Percentiles rank a stretch among this genome's conserved stretches.
Conservation (phyloP, 2,888 invertebrate genomes). For the Gari tellinella region DNA sequence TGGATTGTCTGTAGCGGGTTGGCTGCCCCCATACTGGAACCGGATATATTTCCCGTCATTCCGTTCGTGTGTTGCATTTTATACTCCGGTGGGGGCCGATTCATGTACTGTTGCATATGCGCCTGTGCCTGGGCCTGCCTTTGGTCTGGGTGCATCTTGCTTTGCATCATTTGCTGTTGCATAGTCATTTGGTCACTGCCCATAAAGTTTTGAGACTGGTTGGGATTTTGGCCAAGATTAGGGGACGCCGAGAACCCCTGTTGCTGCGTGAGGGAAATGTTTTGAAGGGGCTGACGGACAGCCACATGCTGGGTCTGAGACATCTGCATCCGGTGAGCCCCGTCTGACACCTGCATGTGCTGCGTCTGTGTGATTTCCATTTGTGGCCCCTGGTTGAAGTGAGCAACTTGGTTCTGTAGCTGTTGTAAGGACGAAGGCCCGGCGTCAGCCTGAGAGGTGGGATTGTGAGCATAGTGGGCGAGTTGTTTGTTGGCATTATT, state of each 20-base stretch:
- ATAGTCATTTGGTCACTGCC: slow-evolving; percentile 69
- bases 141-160: slow-evolving; percentile 66
- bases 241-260: slow-evolving; percentile 69
- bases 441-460: slow-evolving; percentile 53
- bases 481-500: slow-evolving; percentile 79
- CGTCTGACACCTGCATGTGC: slow-evolving; percentile 85
- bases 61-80: slow-evolving; percentile 85
- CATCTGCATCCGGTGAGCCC: slow-evolving; percentile 77
- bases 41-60: slow-evolving; percentile 51
- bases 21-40: slow-evolving; percentile 58
- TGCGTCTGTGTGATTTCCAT: slow-evolving; percentile 94
- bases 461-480: slow-evolving; percentile 80
- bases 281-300: slow-evolving; percentile 86
- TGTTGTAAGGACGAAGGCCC: slow-evolving; percentile 78
- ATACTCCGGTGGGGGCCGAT: slow-evolving; percentile 94
- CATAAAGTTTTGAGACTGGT: slow-evolving; percentile 65
- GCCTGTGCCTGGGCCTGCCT: slow-evolving; percentile 57
- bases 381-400: slow-evolving; percentile 91
- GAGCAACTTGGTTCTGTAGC: slow-evolving; percentile 84
- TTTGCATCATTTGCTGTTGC: slow-evolving; percentile 61
- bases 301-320: slow-evolving; percentile 80
- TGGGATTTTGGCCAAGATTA: slow-evolving; percentile 56
- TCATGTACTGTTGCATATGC: slow-evolving; percentile 82
- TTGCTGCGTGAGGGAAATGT: slow-evolving; percentile 79
- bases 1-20: slow-evolving; percentile 83